Evolutionary conservation across 1,140 invertebrate genomes (phyloP), one percentile per base, ranked within the genome.

Genomic region (Drosophila repleta): DNA sequence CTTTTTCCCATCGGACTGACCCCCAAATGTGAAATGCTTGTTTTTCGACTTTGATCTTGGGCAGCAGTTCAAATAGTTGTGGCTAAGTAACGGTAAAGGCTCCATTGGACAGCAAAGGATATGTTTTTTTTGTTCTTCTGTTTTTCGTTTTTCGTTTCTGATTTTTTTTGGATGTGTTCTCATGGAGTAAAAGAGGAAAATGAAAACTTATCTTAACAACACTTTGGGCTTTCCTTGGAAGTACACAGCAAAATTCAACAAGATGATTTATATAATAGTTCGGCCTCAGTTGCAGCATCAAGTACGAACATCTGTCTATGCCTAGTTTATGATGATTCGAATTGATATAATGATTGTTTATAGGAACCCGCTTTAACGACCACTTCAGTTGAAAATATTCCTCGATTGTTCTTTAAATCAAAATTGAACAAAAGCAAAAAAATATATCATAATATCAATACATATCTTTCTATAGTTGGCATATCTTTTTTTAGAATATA

Each of bases 61-160:
- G 29, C 70, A 66, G 71, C 79, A 88, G 83, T 73, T 87, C 82
- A 87, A 87, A 88, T 87, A 87, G 82, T 87, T 87, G 82, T 48
- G 82, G 78, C 56, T 69, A 37, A 49, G 62, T 75, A 55, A 37
- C 26, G 61, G 56, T 65, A 65, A 65, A 66, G 75, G 75, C 72
- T 66, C 61, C 56, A 61, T 49, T 65, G 41, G 77, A 68, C 58
- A 78, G 69, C 56, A 51, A 87, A 60, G 69, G 76, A 71, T 84
- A 84, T 80, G 76, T 74, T 26, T 39, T 32, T 37, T 76, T 65
- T n/a, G n/a, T n/a, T n/a, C n/a, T n/a, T n/a, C n/a, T n/a, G n/a
- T n/a, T n/a, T n/a, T n/a, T n/a, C n/a, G n/a, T n/a, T n/a, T n/a
- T n/a, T n/a, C n/a, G n/a, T n/a, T n/a, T n/a, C n/a, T 74, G 49